Evolutionary conservation across 2,113 vertebrate genomes (phyloP).

Genomic region (Mesitornis unicolor): DNA sequence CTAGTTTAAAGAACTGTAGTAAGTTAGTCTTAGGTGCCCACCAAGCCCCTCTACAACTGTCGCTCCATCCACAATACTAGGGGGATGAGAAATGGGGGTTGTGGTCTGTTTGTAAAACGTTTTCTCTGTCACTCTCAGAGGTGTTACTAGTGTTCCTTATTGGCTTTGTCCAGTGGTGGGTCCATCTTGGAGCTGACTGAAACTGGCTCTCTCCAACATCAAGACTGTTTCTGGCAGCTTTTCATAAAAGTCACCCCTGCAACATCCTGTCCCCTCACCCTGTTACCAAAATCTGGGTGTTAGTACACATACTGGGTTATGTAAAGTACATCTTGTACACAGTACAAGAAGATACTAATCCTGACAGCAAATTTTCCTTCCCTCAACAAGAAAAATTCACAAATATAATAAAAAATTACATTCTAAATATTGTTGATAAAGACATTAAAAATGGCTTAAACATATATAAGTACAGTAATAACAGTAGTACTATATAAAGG

Average conservation of each 20-base stretch:
- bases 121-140: not conserved
- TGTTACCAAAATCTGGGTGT: not conserved
- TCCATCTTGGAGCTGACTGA: not conserved
- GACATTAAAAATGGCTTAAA: not conserved
- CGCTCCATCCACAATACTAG: not conserved
- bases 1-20: not conserved
- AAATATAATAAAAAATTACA: not conserved
- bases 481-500: not conserved
- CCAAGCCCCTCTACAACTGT: not conserved
- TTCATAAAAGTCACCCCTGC: not conserved
- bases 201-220: not conserved
- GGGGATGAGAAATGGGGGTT: rapidly evolving
- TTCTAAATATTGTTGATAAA: not conserved
- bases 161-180: not conserved
- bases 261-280: too few relatives aligned
- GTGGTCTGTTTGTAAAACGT: too few relatives aligned
- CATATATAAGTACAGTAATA: not conserved
- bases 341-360: not conserved
- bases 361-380: not conserved
- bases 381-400: not conserved
- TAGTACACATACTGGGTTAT: not conserved
- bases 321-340: too few relatives aligned
- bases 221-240: not conserved
- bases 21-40: not conserved
- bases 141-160: not conserved